Conservation (phyloP, 2,888 invertebrate genomes). For the Nineta flava region DNA sequence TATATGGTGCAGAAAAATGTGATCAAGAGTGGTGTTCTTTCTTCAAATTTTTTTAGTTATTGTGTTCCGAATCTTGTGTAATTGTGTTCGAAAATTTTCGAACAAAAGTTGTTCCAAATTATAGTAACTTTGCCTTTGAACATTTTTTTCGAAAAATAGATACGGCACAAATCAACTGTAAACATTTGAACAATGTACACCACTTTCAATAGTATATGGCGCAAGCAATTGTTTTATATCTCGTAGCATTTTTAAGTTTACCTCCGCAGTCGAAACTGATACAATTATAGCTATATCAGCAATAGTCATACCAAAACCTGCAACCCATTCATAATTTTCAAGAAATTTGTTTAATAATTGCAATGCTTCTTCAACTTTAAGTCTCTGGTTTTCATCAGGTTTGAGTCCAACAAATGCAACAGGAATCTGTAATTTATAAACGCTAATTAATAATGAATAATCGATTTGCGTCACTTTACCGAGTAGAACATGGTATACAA, state of each 20-base stretch:
- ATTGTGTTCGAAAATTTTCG: too few relatives aligned
- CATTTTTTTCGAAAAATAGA: too few relatives aligned
- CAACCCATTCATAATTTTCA: slow-evolving; percentile 42
- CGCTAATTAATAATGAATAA: background rate
- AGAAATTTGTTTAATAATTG: slow-evolving; percentile 40
- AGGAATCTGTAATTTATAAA: background rate
- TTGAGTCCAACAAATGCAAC: background rate
- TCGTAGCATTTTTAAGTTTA: slow-evolving; percentile 19
- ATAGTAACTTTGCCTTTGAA: too few relatives aligned
- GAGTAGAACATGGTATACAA: background rate
- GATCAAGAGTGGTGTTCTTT: too few relatives aligned
- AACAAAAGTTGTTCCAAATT: too few relatives aligned
- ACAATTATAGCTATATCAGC: slow-evolving; percentile 51
- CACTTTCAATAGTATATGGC: too few relatives aligned
- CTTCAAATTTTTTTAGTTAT: too few relatives aligned
- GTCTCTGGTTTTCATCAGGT: slow-evolving; percentile 18
- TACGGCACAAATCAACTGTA: too few relatives aligned
- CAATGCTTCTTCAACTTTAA: slow-evolving; percentile 41
- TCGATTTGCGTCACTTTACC: background rate
- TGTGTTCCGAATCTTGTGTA: too few relatives aligned
- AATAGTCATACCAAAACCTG: slow-evolving; percentile 50
- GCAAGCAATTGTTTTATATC: too few relatives aligned
- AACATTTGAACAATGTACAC: too few relatives aligned
- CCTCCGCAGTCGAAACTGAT: slow-evolving; percentile 42
- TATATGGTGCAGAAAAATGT: too few relatives aligned